Conservation (phyloP, 2,888 invertebrate species). For the Clivina fossor region DNA sequence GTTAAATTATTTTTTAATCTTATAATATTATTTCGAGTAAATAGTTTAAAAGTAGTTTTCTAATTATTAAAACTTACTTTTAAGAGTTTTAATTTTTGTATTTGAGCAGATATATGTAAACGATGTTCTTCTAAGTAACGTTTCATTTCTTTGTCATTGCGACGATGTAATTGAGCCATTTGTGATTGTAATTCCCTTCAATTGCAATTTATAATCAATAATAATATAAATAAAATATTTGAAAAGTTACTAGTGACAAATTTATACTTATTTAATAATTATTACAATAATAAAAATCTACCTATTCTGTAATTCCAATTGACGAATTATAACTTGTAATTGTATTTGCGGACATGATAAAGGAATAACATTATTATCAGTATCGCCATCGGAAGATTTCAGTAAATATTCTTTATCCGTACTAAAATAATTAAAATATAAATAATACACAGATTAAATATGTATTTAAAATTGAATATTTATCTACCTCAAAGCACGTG, state of each 20-base stretch:
- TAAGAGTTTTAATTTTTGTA: slow-evolving; percentile 65
- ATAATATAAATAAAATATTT: slow-evolving; percentile 2
- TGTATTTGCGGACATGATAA: slow-evolving; percentile 61
- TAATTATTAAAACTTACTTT: slow-evolving; percentile 61
- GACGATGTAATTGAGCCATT: slow-evolving; percentile 48
- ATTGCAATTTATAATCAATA: slow-evolving; percentile 32
- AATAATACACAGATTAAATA: slow-evolving; percentile 21
- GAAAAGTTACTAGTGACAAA: slow-evolving; percentile 1
- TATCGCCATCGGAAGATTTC: slow-evolving; percentile 40
- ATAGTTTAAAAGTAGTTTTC: slow-evolving; percentile 6
- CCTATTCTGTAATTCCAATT: slow-evolving; percentile 69
- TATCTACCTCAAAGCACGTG: slow-evolving; percentile 53
- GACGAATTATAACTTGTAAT: slow-evolving; percentile 69
- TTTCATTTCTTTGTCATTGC: slow-evolving; percentile 55
- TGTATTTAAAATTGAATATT: slow-evolving; percentile 7
- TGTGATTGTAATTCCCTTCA: slow-evolving; percentile 58
- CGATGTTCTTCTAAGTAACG: slow-evolving; percentile 64
- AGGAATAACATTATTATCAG: slow-evolving; percentile 38
- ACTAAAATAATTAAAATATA: slow-evolving; percentile 36
- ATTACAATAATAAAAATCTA: slow-evolving; percentile 39
- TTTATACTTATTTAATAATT: too few species aligned
- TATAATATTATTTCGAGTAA: slow-evolving; percentile 6
- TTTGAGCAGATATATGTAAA: slow-evolving; percentile 64
- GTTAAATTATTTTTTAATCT: slow-evolving; percentile 25
- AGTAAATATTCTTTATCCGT: slow-evolving; percentile 42